phyloP scores from a whole-genome alignment of 2,113 vertebrate genomes.

The Oreotrochilus melanogaster region DNA sequence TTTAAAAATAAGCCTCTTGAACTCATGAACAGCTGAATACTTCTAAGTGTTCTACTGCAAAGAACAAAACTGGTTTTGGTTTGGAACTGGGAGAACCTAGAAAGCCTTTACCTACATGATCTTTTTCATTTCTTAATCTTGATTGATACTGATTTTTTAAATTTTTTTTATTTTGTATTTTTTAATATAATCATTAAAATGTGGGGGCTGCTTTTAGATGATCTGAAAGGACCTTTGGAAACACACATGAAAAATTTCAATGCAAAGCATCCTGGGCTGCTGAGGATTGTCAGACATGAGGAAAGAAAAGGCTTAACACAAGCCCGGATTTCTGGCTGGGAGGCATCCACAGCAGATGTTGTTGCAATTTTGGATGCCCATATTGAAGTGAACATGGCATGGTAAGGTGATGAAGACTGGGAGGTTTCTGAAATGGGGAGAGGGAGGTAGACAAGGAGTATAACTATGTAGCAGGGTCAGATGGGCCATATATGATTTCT shows the following conservation, averaged over 20 bases:
- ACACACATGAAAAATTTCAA: conserved; percentile 35
- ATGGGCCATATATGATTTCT: not conserved
- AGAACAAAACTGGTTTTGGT: not conserved
- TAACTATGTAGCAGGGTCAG: not conserved
- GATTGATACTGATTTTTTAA: not conserved
- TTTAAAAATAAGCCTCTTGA: not conserved
- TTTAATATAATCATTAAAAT: not conserved
- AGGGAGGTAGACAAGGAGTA: not conserved
- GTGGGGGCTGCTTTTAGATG: conserved; percentile 2
- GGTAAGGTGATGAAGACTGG: not conserved
- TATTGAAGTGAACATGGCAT: conserved; percentile 81
- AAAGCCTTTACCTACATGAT: not conserved
- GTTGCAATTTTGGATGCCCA: conserved; percentile 85
- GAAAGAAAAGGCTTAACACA: conserved; percentile 79
- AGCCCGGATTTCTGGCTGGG: conserved; percentile 78
- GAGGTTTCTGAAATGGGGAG: not conserved
- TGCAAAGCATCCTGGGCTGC: conserved; percentile 3
- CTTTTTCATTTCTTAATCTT: not conserved
- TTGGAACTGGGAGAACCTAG: not conserved
- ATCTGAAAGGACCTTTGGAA: conserved; percentile 54
- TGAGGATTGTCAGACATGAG: conserved; percentile 68
- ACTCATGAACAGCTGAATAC: not conserved
- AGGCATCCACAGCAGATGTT: conserved; percentile 75
- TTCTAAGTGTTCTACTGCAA: not conserved
- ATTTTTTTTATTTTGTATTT: too few relatives aligned